Percentiles rank a stretch among this genome's conserved stretches.
These are phyloP conservation scores for Neostethus bicornis DNA, from an alignment of 2,797 vertebrate species.

Conservation along the genomic window DNA sequence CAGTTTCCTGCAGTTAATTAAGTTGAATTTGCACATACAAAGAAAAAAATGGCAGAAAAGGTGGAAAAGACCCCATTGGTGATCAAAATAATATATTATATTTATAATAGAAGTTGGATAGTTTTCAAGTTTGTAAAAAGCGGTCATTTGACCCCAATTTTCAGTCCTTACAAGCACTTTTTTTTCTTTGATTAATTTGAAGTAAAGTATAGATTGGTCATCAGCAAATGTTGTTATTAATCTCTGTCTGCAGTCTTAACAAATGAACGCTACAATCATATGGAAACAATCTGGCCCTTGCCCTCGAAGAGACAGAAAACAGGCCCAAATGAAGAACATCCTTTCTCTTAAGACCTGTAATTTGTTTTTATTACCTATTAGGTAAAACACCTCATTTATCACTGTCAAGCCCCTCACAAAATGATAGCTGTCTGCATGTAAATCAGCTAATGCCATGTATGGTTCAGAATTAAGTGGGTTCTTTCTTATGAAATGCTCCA, in stretches of 20 bases:
- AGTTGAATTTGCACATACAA: conserved; percentile 46
- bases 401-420: conserved; percentile 82
- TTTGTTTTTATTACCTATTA: conserved; percentile 88
- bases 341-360: conserved; percentile 82
- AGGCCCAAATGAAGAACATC: conserved; percentile 84
- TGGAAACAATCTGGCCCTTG: conserved; percentile 80
- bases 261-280: conserved; percentile 81
- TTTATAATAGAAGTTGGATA: conserved; percentile 5
- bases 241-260: conserved; percentile 74
- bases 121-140: conserved; percentile 17
- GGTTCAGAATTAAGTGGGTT: conserved; percentile 85
- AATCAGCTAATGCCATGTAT: conserved; percentile 85
- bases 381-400: conserved; percentile 88
- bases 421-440: conserved; percentile 87
- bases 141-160: conserved; percentile 25
- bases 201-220: conserved; percentile 57
- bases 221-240: conserved; percentile 74
- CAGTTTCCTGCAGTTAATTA: conserved; percentile 69
- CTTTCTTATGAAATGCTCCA: conserved; percentile 83
- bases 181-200: conserved; percentile 48
- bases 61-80: conserved; percentile 20
- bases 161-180: conserved; percentile 25
- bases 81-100: conserved; percentile 25
- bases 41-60: conserved; percentile 19
- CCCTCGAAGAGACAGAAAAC: conserved; percentile 79